phyloP scores from a whole-genome alignment of 2,797 vertebrate species.

The Psittacula echo region DNA sequence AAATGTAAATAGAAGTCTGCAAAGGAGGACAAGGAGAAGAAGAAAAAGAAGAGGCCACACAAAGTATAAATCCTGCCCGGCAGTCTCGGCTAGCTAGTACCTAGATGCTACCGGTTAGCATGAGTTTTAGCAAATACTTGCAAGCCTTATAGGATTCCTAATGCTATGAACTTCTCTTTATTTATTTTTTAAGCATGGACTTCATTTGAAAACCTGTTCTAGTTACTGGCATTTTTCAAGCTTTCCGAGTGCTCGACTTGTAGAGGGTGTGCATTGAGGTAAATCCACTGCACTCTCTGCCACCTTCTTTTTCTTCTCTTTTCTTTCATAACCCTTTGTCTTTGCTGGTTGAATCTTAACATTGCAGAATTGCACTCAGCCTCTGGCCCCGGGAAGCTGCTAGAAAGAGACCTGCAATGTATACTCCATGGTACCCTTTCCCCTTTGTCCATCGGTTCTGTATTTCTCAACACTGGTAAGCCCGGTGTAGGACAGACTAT shows the following conservation, averaged over 20 bases:
- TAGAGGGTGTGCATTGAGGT: constrained; percentile 59
- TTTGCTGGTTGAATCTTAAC: constrained; percentile 38
- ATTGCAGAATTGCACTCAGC: constrained; percentile 41
- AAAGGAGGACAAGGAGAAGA: constrained; percentile 74
- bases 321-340: constrained; percentile 67
- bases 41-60: constrained; percentile 70
- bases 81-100: constrained; percentile 75
- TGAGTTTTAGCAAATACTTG: constrained; percentile 78
- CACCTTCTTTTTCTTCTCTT: not conserved
- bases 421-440: constrained; percentile 46
- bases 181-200: constrained; percentile 85
- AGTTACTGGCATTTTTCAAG: constrained; percentile 72
- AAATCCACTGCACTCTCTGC: constrained; percentile 61
- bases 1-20: constrained; percentile 87
- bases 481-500: not conserved
- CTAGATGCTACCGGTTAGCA: constrained; percentile 84
- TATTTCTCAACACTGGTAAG: not conserved
- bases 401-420: constrained; percentile 46
- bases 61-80: constrained; percentile 70
- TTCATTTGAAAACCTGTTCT: constrained; percentile 74
- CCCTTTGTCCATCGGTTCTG: not conserved
- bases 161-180: constrained; percentile 79
- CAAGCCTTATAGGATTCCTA: constrained; percentile 79
- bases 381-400: constrained; percentile 54
- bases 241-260: constrained; percentile 64